These are phyloP conservation scores for Halictus quadricinctus DNA, from an alignment of 2,888 invertebrate species.

Conservation along the genomic window DNA sequence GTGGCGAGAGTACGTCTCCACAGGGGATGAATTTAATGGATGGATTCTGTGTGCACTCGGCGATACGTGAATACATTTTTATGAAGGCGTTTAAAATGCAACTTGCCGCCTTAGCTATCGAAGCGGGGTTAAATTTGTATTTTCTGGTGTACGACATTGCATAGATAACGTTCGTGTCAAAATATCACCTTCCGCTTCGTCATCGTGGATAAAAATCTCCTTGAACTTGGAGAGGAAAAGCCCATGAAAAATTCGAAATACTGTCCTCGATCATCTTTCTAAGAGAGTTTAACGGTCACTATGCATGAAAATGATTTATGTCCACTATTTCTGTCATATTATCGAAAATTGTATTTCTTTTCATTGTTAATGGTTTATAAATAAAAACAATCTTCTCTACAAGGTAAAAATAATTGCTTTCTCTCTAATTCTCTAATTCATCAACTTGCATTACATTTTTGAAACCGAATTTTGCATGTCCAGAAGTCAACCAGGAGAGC, in stretches of 20 bases:
- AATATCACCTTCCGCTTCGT: neutral
- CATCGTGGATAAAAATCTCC: neutral
- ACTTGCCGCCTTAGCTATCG: neutral
- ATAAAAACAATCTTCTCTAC: too few species aligned
- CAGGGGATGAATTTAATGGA: constrained; percentile 20
- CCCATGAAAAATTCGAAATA: neutral
- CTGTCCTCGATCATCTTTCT: neutral
- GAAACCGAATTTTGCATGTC: too few species aligned
- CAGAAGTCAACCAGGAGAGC: too few species aligned
- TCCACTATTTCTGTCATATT: neutral
- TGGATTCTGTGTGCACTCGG: constrained; percentile 11
- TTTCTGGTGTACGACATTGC: neutral
- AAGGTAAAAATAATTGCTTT: too few species aligned
- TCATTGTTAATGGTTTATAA: too few species aligned
- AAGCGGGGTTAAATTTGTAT: neutral
- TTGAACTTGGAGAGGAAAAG: neutral
- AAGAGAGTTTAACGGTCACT: neutral
- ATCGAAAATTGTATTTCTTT: neutral
- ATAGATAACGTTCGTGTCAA: neutral
- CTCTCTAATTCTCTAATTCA: too few species aligned
- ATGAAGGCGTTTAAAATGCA: constrained; percentile 33
- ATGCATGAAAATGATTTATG: too few species aligned
- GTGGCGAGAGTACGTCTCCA: neutral
- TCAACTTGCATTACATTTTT: neutral
- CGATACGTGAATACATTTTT: constrained; percentile 21